Conservation (phyloP, 1,140 invertebrate species). For the Caenorhabditis tropicalis region DNA sequence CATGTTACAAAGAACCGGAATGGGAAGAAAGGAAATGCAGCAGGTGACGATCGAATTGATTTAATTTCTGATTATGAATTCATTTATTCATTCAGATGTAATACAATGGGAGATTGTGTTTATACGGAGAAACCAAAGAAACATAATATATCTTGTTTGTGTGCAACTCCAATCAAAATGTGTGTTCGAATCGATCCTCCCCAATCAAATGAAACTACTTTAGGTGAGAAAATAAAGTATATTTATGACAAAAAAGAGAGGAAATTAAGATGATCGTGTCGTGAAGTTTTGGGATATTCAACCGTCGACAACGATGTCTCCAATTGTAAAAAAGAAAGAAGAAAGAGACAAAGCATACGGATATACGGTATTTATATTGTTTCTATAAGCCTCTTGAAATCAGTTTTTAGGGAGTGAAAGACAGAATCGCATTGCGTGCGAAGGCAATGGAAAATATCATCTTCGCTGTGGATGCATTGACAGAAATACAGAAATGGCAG, state of each 20-base stretch:
- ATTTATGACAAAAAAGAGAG: neutral
- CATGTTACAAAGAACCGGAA: conserved; percentile 62
- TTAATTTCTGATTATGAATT: no score
- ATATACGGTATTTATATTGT: conserved; percentile 54
- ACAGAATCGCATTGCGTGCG: conserved; percentile 67
- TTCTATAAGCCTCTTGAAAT: no score
- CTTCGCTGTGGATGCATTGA: conserved; percentile 66
- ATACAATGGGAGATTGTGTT: conserved; percentile 64
- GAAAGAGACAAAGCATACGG: conserved; percentile 68
- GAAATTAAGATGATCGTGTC: conserved; percentile 58
- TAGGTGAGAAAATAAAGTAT: neutral
- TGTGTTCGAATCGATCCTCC: conserved; percentile 69
- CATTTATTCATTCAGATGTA: conserved; percentile 47
- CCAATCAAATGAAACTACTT: conserved; percentile 28
- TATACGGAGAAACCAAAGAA: conserved; percentile 56
- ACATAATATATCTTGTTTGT: conserved; percentile 64
- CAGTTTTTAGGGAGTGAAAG: conserved; percentile 60
- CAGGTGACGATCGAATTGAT: no score
- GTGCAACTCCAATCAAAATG: conserved; percentile 66
- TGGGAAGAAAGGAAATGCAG: conserved; percentile 65
- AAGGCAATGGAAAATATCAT: conserved; percentile 69
- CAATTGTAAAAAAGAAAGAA: conserved; percentile 58
- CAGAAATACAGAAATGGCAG: conserved; percentile 62
- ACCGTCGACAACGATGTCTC: conserved; percentile 49
- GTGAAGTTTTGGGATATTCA: conserved; percentile 69